These are phyloP conservation scores for Dioctria linearis DNA, from an alignment of 2,888 invertebrate species.

Conservation along the genomic window DNA sequence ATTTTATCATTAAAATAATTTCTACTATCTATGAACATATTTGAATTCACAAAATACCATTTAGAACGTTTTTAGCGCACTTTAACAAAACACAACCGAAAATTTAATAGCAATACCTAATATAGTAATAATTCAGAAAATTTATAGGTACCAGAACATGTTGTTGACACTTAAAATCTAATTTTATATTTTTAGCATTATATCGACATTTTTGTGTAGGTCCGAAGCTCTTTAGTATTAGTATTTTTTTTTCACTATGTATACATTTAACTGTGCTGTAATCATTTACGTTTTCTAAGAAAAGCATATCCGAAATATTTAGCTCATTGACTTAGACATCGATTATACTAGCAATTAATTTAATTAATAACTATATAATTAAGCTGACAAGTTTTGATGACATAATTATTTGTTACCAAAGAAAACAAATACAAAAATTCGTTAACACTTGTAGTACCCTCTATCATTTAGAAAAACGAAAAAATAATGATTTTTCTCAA, in stretches of 20 bases:
- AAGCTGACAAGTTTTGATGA: background rate
- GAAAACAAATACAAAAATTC: too few species aligned
- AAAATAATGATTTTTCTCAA: background rate
- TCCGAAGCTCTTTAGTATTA: slow-evolving; percentile 14
- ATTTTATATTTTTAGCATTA: background rate
- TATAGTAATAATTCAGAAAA: slow-evolving; percentile 7
- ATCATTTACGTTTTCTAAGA: slow-evolving; percentile 8
- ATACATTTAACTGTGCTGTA: slow-evolving; percentile 4
- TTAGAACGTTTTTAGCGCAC: slow-evolving; percentile 21
- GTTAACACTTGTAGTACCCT: too few species aligned
- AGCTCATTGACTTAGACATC: slow-evolving; percentile 44
- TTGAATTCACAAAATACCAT: slow-evolving; percentile 20
- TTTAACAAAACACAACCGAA: slow-evolving; percentile 3
- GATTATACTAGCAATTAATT: slow-evolving; percentile 7
- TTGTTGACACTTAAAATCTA: slow-evolving; percentile 13
- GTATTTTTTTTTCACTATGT: background rate
- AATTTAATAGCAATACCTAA: background rate
- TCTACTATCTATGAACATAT: slow-evolving; percentile 13
- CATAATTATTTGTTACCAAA: too few species aligned
- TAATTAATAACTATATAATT: background rate
- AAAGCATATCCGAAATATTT: slow-evolving; percentile 28
- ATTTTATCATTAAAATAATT: slow-evolving; percentile 15
- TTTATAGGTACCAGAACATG: slow-evolving; percentile 30
- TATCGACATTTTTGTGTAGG: slow-evolving; percentile 8
- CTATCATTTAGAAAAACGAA: too few species aligned